Evolutionary conservation across 1,140 invertebrate genomes (phyloP).

Genomic region (Zophobas atratus): DNA sequence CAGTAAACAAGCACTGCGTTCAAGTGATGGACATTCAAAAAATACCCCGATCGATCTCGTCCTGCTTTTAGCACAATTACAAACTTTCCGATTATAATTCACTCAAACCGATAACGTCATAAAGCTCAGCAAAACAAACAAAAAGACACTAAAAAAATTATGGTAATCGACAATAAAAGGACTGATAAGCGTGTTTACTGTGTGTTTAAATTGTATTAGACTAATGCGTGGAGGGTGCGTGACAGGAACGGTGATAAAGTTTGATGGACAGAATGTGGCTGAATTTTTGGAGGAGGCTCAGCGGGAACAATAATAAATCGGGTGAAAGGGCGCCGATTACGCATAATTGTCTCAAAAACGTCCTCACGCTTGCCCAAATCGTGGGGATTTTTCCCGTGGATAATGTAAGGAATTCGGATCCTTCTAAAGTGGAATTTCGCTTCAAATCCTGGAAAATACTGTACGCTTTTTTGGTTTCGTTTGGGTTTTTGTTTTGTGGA

Average conservation of each 20-base stretch:
- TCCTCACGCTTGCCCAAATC: conserved; percentile 33
- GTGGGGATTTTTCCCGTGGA: conserved; percentile 41
- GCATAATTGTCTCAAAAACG: conserved; percentile 33
- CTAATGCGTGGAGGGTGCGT: neutral
- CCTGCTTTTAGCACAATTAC: neutral
- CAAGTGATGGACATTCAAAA: conserved; percentile 6
- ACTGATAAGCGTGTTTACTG: neutral
- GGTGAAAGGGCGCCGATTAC: neutral
- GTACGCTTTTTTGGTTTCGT: neutral
- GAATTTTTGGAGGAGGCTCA: neutral
- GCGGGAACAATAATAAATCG: neutral
- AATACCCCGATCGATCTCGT: neutral
- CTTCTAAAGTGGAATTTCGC: conserved; percentile 26
- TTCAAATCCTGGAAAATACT: conserved; percentile 47
- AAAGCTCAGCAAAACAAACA: too few relatives aligned
- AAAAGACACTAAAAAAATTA: neutral
- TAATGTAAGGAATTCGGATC: conserved; percentile 16
- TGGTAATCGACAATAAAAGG: neutral
- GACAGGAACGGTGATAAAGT: neutral
- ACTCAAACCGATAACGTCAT: neutral
- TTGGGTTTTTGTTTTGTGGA: conserved; percentile 16
- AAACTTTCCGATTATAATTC: neutral
- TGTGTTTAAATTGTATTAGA: conserved; percentile 1
- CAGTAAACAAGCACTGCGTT: neutral
- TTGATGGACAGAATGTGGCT: conserved; percentile 2